phyloP scores from a whole-genome alignment of 2,797 vertebrate species.

The Sebastiscus albofasciatus region DNA sequence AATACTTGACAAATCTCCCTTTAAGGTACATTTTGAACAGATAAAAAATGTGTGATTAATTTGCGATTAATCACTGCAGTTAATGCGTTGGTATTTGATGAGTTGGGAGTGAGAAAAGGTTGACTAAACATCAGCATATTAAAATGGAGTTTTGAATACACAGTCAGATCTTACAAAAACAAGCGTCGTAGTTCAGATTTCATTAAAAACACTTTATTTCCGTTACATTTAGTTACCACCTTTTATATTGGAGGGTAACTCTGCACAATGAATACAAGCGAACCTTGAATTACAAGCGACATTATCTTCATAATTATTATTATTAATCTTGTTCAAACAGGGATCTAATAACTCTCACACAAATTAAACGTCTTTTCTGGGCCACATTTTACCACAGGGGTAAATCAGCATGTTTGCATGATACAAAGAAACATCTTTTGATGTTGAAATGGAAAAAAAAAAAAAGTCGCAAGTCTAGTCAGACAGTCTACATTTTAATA shows the following conservation, averaged over 20 bases:
- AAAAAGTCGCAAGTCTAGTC: not conserved
- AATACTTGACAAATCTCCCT: too few relatives aligned
- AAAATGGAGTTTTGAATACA: not conserved
- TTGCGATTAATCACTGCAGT: too few relatives aligned
- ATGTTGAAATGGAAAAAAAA: conserved; percentile 15
- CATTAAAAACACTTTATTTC: not conserved
- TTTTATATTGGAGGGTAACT: not conserved
- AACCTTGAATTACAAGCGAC: not conserved
- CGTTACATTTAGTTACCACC: not conserved
- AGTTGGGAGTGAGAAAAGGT: not conserved
- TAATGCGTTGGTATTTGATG: not conserved
- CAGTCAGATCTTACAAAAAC: not conserved
- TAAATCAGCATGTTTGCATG: not conserved
- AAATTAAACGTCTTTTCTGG: not conserved
- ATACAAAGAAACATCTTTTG: not conserved
- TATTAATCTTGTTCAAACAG: not conserved
- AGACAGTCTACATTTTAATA: conserved; percentile 5
- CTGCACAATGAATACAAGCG: not conserved
- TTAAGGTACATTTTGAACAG: too few relatives aligned
- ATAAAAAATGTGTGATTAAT: too few relatives aligned
- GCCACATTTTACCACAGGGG: not conserved
- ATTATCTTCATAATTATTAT: not conserved
- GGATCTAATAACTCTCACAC: not conserved
- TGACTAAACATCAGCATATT: not conserved
- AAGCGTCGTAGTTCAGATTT: not conserved